Percentiles rank a stretch among this genome's conserved stretches.
Conservation (phyloP, 2,113 vertebrate genomes). For the Saguinus midas region DNA sequence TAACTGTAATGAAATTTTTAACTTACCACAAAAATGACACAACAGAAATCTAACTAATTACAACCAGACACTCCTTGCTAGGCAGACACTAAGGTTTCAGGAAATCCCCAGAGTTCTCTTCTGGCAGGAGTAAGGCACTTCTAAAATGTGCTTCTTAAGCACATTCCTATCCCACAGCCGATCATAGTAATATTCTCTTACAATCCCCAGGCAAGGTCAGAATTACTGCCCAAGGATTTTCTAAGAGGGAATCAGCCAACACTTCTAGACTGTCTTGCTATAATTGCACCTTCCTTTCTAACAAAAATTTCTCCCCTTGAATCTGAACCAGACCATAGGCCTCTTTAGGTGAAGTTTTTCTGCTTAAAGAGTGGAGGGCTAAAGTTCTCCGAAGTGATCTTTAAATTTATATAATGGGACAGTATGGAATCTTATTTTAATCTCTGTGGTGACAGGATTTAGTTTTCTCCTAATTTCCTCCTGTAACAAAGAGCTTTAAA, state of each 20-base stretch:
- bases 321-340: neutral
- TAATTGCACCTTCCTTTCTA: neutral
- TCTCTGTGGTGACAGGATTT: neutral
- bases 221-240: neutral
- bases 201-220: neutral
- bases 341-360: neutral
- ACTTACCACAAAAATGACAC: slow-evolving; percentile 25
- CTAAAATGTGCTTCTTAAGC: neutral
- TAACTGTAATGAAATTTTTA: slow-evolving; percentile 6
- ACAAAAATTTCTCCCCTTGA: neutral
- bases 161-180: neutral
- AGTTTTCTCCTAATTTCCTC: neutral
- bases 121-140: neutral
- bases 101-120: neutral
- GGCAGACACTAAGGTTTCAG: neutral
- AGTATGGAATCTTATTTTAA: slow-evolving; percentile 12
- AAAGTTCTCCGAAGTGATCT: neutral
- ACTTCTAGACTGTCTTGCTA: neutral
- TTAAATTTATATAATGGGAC: neutral
- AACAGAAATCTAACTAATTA: slow-evolving; percentile 2
- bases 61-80: neutral
- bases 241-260: neutral
- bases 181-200: neutral
- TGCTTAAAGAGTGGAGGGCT: neutral
- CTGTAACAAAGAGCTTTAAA: neutral